Evolutionary conservation across 2,113 vertebrate genomes (phyloP), one percentile per base, ranked within the genome.

Genomic region (Rostratula benghalensis): DNA sequence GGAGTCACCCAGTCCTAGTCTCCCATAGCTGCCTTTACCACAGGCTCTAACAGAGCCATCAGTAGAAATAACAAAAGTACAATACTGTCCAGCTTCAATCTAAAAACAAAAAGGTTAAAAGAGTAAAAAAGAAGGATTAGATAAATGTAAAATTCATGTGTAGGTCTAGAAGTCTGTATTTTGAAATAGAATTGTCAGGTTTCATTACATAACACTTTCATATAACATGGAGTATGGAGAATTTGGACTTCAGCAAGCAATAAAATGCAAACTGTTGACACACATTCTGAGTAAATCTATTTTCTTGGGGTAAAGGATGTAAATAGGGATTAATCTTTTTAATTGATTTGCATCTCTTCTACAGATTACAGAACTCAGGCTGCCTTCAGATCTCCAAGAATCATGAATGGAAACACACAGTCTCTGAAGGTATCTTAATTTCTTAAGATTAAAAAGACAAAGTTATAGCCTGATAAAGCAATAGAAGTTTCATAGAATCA

Each of bases 71-170:
- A 99, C 98, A 91, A 99, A 99, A 27, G 98, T 98, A 91, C 98
- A 99, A 80, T 99, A 99, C 20, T 98, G 98, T 87, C 98, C 98
- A 94, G 98, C 98, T 98, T 99, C 98, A 95, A 99, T 99, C 98
- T 99, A 65, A 31, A 90, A 90, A 83, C 24, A 79, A 92, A 96
- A 71, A 95, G 37, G 43, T 43, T 65, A 48, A n/a, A 87, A 83
- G 2, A 90, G 30, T n/a, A 39, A 74, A 90, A 87, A 83, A 51
- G 48, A 75, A 76, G 68, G 60, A 63, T 83, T 8, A 79, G 39
- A 69, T 14, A 82, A 70, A 80, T 33, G 33, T 33, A 86, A 46
- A 68, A 77, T 19, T 59, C 30, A 71, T 11, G 27, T 10, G 30
- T 1, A 35, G 4, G 9, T 61, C 41, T 39, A 70, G 7, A 92